These are phyloP conservation scores for Chamaea fasciata DNA, from an alignment of 2,113 vertebrate species.

Conservation along the genomic window DNA sequence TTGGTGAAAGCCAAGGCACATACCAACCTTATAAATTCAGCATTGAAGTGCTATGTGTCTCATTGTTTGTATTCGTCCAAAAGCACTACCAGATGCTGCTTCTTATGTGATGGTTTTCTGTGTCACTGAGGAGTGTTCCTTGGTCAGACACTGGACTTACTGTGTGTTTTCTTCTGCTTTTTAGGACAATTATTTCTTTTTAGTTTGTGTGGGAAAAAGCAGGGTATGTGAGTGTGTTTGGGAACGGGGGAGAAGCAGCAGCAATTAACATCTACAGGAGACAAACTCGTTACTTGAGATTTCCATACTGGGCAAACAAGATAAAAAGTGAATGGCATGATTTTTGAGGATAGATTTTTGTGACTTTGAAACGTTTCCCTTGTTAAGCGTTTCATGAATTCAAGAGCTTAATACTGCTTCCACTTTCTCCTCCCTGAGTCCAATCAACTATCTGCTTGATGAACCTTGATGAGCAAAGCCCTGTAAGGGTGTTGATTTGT, in stretches of 20 bases:
- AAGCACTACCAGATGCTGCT: slow-evolving; percentile 47
- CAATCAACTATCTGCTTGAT: background rate
- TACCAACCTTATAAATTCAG: slow-evolving; percentile 24
- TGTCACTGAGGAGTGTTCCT: background rate
- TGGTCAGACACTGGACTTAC: slow-evolving; percentile 17
- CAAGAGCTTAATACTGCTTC: background rate
- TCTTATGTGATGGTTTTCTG: slow-evolving; percentile 35
- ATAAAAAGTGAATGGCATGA: background rate
- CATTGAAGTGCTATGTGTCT: background rate
- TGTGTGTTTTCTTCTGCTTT: slow-evolving; percentile 18
- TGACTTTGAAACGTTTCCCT: background rate
- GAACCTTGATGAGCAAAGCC: background rate
- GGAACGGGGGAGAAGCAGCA: background rate
- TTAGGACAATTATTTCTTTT: slow-evolving; percentile 32
- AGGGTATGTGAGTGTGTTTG: background rate
- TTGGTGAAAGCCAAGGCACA: slow-evolving; percentile 8
- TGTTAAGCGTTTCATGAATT: background rate
- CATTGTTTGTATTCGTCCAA: slow-evolving; percentile 22
- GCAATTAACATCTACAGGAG: background rate
- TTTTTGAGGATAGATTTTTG: background rate
- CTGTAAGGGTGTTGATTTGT: background rate
- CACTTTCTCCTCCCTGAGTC: background rate
- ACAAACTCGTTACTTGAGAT: background rate
- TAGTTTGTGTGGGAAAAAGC: slow-evolving; percentile 38
- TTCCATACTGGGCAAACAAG: background rate